phyloP scores from a whole-genome alignment of 2,888 invertebrate species.

The Elgonia sp. region DNA sequence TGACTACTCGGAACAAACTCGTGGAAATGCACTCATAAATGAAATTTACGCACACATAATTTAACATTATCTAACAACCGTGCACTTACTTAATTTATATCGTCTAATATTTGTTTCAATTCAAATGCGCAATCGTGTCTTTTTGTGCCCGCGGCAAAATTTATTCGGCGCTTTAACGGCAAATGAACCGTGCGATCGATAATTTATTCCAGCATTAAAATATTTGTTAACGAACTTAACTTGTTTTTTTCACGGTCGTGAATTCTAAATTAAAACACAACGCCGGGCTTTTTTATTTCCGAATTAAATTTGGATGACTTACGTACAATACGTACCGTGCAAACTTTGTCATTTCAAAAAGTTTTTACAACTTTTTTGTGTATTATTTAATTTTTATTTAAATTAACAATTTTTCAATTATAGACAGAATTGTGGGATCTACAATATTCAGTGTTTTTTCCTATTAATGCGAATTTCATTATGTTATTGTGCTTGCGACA shows the following conservation, averaged over 20 bases:
- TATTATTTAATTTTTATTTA: no score
- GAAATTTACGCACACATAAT: constrained; percentile 32
- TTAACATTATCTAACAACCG: constrained; percentile 38
- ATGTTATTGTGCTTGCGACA: no score
- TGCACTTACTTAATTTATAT: constrained; percentile 29
- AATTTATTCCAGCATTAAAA: constrained; percentile 39
- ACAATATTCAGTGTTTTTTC: no score
- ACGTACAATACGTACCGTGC: no score
- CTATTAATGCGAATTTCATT: no score
- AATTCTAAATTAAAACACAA: constrained; percentile 28
- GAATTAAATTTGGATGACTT: no score
- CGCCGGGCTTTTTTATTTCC: no score
- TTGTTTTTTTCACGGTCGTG: not conserved
- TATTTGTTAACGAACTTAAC: constrained; percentile 26
- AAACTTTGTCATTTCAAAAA: no score
- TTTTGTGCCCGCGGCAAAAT: not conserved
- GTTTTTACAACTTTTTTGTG: no score
- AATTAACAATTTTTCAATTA: no score
- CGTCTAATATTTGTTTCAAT: constrained; percentile 43
- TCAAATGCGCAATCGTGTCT: constrained; percentile 31
- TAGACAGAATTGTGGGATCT: no score
- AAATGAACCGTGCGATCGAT: constrained; percentile 25
- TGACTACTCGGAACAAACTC: constrained; percentile 23
- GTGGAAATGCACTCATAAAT: constrained; percentile 46
- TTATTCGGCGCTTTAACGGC: constrained; percentile 38